Evolutionary conservation across 2,888 invertebrate genomes (phyloP).

Genomic region (Lobophora halterata): DNA sequence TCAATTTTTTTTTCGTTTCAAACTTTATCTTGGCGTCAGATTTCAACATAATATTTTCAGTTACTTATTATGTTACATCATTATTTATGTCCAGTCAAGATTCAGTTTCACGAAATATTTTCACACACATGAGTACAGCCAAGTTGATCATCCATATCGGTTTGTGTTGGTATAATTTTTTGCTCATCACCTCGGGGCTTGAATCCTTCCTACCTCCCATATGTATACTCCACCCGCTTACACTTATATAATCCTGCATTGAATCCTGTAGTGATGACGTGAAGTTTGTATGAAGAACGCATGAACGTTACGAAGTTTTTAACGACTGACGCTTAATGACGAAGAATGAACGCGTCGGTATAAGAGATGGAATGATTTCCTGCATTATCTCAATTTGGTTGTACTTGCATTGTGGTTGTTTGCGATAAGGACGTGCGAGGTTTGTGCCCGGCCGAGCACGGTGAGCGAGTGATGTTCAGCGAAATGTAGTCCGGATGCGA

Average conservation of each 20-base stretch:
- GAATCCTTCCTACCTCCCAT: constrained; percentile 49
- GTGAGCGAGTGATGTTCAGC: constrained; percentile 78
- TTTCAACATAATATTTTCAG: constrained; percentile 7
- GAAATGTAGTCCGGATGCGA: constrained; percentile 56
- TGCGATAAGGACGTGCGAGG: constrained; percentile 60
- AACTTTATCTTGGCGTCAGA: constrained; percentile 37
- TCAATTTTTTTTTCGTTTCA: constrained; percentile 26
- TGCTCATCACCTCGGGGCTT: constrained; percentile 65
- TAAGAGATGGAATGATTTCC: constrained; percentile 28
- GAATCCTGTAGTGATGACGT: constrained; percentile 43
- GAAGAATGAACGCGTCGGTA: constrained; percentile 26
- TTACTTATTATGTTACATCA: constrained; percentile 15
- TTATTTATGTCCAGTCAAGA: constrained; percentile 34
- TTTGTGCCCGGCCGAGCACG: constrained; percentile 40
- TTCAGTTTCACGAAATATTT: constrained; percentile 31
- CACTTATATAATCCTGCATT: constrained; percentile 58
- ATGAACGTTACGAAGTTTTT: constrained; percentile 36
- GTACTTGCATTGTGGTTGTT: constrained; percentile 65
- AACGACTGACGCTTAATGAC: constrained; percentile 10
- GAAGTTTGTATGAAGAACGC: constrained; percentile 42
- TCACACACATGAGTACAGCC: constrained; percentile 64
- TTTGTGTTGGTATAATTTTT: constrained; percentile 45
- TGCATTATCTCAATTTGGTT: constrained; percentile 65
- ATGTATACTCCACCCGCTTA: constrained; percentile 38
- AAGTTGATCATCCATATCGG: constrained; percentile 52